phyloP scores from a whole-genome alignment of 2,113 vertebrate genomes.

The Mohoua ochrocephala region DNA sequence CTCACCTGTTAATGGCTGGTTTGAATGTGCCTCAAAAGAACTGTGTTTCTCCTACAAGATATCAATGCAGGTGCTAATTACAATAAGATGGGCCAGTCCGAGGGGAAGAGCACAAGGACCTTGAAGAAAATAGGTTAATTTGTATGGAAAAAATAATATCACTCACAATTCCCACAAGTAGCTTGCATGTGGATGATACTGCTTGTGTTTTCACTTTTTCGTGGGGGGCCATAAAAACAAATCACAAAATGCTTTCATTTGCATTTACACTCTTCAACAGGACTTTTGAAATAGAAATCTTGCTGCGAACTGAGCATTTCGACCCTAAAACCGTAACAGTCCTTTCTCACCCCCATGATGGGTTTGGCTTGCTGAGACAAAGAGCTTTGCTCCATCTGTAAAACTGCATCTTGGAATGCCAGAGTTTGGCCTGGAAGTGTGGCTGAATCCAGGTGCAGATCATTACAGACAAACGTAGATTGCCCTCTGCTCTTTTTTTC shows the following conservation, averaged over 20 bases:
- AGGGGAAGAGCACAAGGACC: not conserved
- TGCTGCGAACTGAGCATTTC: not conserved
- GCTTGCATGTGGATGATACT: not conserved
- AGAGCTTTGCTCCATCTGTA: not conserved
- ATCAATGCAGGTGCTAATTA: not conserved
- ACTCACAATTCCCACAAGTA: not conserved
- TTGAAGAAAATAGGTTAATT: not conserved
- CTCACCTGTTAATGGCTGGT: not conserved
- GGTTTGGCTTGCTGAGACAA: not conserved
- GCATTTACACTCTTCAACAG: not conserved
- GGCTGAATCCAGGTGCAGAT: conserved; percentile 9
- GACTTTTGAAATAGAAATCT: not conserved
- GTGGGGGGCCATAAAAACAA: not conserved
- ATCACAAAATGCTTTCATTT: not conserved
- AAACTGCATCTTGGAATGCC: not conserved
- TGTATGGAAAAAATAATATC: not conserved
- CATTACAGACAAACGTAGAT: not conserved
- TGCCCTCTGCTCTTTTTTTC: not conserved
- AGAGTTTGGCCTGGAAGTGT: not conserved
- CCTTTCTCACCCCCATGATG: not conserved
- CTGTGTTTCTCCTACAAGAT: not conserved
- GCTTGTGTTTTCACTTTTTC: not conserved
- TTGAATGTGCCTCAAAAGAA: not conserved
- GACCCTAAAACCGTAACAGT: not conserved
- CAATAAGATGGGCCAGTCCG: not conserved